Evolutionary conservation across 2,888 invertebrate genomes (phyloP).

Genomic region (Eucera pruinosa): DNA sequence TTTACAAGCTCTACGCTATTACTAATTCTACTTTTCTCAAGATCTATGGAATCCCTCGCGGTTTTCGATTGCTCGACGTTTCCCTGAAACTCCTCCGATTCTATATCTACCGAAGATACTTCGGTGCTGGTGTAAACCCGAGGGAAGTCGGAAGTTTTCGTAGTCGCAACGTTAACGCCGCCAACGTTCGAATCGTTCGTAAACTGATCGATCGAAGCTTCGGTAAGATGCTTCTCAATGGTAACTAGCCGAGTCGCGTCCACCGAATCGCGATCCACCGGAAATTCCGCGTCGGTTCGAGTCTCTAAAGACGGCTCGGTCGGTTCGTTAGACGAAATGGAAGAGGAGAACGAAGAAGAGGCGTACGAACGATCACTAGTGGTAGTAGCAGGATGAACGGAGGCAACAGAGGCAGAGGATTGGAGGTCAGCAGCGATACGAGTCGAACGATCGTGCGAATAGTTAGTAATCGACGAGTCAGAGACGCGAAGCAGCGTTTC

Average conservation of each 20-base stretch:
- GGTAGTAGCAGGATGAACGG: conserved; percentile 24
- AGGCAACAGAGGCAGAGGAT: conserved; percentile 50
- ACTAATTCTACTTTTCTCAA: conserved; percentile 15
- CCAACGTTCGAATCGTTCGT: conserved; percentile 13
- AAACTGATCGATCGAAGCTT: not conserved
- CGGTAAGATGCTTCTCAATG: not conserved
- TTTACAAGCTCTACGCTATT: conserved; percentile 33
- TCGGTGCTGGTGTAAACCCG: conserved; percentile 1
- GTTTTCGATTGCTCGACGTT: not conserved
- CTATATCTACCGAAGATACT: conserved; percentile 6
- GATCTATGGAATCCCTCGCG: conserved; percentile 18
- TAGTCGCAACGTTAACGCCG: conserved; percentile 16
- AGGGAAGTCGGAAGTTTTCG: conserved; percentile 36
- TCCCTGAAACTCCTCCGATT: conserved; percentile 24
- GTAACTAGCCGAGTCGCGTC: conserved; percentile 12
- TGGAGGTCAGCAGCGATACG: conserved; percentile 44
- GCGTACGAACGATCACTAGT: conserved; percentile 23
- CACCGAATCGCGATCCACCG: not conserved
- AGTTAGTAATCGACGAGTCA: conserved; percentile 58
- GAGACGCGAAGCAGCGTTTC: conserved; percentile 47
- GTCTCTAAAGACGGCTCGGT: conserved; percentile 17
- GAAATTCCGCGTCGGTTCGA: not conserved
- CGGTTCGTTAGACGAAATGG: conserved; percentile 28
- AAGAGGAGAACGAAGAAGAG: conserved; percentile 25
- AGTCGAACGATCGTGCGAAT: conserved; percentile 57